These are phyloP conservation scores for Spheniscus humboldti DNA, from an alignment of 2,797 vertebrate genomes.

Conservation along the genomic window DNA sequence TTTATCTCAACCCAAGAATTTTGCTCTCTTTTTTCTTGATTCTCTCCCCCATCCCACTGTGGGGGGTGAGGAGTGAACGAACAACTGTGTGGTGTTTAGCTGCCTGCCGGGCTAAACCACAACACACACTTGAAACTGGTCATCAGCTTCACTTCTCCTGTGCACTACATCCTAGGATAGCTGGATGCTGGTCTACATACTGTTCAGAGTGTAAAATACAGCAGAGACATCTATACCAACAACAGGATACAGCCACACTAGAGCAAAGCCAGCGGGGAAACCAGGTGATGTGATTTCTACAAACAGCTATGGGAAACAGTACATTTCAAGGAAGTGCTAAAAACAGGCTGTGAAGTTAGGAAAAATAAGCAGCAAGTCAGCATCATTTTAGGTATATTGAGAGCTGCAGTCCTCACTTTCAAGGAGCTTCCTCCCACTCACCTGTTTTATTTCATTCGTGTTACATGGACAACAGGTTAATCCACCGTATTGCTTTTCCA, in stretches of 20 bases:
- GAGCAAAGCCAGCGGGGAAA: neutral
- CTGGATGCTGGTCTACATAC: neutral
- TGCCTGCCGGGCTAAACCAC: too few relatives aligned
- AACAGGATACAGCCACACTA: neutral
- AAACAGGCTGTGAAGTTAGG: neutral
- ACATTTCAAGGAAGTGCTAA: neutral
- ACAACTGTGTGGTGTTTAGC: too few relatives aligned
- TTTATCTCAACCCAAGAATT: too few relatives aligned
- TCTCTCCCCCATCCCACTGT: too few relatives aligned
- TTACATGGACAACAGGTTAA: conserved; percentile 1
- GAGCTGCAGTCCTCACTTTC: neutral
- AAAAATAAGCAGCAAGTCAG: neutral
- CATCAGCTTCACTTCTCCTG: neutral
- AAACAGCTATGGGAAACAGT: neutral
- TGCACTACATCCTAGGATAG: neutral
- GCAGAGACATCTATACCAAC: neutral
- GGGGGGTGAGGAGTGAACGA: too few relatives aligned
- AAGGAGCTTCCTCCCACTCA: neutral
- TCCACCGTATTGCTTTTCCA: neutral
- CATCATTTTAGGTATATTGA: neutral
- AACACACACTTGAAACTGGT: neutral
- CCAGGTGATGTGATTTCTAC: neutral
- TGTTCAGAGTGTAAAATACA: neutral
- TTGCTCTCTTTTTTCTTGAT: too few relatives aligned
- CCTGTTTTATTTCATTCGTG: neutral